Percentiles rank a stretch among this genome's conserved stretches.
phyloP scores from a whole-genome alignment of 2,113 vertebrate species.

The Heterotis niloticus region DNA sequence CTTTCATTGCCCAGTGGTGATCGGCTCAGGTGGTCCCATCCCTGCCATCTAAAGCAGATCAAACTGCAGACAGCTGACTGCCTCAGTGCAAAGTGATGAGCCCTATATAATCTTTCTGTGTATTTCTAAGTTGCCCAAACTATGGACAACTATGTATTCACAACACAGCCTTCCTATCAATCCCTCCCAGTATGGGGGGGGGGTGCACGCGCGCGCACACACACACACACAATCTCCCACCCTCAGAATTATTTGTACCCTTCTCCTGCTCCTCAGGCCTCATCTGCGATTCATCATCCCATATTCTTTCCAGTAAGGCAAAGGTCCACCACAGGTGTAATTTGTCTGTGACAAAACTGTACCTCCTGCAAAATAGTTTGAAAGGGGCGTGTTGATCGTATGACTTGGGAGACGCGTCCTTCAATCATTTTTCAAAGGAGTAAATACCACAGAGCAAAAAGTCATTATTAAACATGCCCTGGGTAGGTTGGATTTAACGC shows the following conservation, averaged over 20 bases:
- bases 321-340: slow-evolving; percentile 30
- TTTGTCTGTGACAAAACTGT: slow-evolving; percentile 24
- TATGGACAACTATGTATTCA: neutral
- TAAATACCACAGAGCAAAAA: slow-evolving; percentile 26
- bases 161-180: neutral
- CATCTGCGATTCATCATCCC: slow-evolving; percentile 27
- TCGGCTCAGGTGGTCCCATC: too few relatives aligned
- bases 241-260: neutral
- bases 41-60: too few relatives aligned
- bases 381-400: slow-evolving; percentile 21
- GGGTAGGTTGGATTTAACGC: slow-evolving; percentile 29
- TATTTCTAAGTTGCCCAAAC: neutral
- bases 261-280: neutral
- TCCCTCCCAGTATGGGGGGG: neutral
- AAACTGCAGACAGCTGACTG: slow-evolving; percentile 12
- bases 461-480: slow-evolving; percentile 29
- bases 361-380: slow-evolving; percentile 17
- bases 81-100: slow-evolving; percentile 1
- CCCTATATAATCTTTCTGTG: neutral
- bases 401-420: slow-evolving; percentile 29
- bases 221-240: neutral
- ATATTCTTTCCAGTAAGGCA: slow-evolving; percentile 4
- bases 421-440: slow-evolving; percentile 30
- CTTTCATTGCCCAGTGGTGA: too few relatives aligned
- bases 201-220: neutral